These are phyloP conservation scores for Leuciscus waleckii DNA, from an alignment of 2,797 vertebrate genomes.

Conservation along the genomic window DNA sequence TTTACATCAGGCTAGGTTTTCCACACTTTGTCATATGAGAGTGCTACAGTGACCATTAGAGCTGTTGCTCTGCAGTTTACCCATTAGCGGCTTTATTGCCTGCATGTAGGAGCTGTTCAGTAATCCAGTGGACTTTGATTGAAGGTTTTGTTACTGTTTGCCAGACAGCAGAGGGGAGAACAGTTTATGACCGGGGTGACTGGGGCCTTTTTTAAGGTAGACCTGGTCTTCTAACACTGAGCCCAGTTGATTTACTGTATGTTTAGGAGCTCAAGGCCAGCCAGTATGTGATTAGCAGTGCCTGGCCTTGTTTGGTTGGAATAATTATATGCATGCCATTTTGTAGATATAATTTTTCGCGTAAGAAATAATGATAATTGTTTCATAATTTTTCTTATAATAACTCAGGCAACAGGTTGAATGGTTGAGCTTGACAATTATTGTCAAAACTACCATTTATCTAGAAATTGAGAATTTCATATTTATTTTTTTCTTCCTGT, in stretches of 20 bases:
- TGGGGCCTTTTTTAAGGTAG: background rate
- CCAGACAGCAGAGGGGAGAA: constrained; percentile 20
- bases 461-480: background rate
- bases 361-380: background rate
- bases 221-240: background rate
- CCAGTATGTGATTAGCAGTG: background rate
- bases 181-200: constrained; percentile 12
- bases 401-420: background rate
- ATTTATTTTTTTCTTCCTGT: background rate
- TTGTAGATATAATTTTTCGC: background rate
- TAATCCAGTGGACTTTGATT: constrained; percentile 27
- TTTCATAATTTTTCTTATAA: background rate
- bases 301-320: background rate
- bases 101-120: background rate
- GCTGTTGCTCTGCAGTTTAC: background rate
- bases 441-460: background rate
- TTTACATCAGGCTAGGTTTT: background rate
- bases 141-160: constrained; percentile 22
- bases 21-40: background rate
- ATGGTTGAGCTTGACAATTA: background rate
- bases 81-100: background rate
- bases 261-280: constrained; percentile 5
- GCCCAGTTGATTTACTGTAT: background rate
- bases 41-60: background rate
- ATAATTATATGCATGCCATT: background rate